These are phyloP conservation scores for Pseudochromis fuscus DNA, from an alignment of 2,797 vertebrate genomes.

Conservation along the genomic window DNA sequence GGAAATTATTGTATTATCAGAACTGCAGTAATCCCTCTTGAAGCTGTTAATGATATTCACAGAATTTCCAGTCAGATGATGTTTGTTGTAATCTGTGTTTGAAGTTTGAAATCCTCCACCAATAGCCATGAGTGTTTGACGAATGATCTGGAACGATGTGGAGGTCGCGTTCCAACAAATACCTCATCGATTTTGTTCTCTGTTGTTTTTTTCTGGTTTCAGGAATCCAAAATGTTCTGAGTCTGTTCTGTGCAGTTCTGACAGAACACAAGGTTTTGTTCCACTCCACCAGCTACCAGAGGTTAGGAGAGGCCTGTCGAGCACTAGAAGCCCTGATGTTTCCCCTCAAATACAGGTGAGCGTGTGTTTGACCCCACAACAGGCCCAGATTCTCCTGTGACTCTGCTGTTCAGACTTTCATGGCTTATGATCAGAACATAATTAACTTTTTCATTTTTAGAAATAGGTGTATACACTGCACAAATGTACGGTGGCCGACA, in stretches of 20 bases:
- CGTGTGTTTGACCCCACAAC: conserved; percentile 4
- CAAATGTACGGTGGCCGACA: neutral
- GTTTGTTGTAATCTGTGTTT: conserved; percentile 49
- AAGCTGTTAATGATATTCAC: conserved; percentile 14
- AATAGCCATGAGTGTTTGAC: conserved; percentile 49
- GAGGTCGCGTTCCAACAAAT: conserved; percentile 53
- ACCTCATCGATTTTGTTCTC: conserved; percentile 49
- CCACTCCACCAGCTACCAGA: conserved; percentile 98
- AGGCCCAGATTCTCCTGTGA: conserved; percentile 25
- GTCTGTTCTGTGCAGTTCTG: conserved; percentile 96
- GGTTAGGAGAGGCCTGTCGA: conserved; percentile 94
- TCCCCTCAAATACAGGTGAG: conserved; percentile 97
- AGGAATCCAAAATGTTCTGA: conserved; percentile 99
- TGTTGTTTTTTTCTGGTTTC: conserved; percentile 64
- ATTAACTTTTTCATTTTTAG: conserved; percentile 48
- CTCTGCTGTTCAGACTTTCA: conserved; percentile 26
- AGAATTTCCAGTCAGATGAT: conserved; percentile 26
- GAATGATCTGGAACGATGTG: conserved; percentile 57
- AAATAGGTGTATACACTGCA: conserved; percentile 3
- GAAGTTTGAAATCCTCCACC: conserved; percentile 27
- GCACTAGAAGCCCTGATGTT: conserved; percentile 98
- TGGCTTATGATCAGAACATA: conserved; percentile 30
- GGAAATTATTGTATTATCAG: conserved; percentile 17
- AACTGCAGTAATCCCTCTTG: conserved; percentile 14
- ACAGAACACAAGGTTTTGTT: conserved; percentile 99